Base-by-base conservation (phyloP, 2,797 vertebrate species). In the Dipus sagitta region DNA sequence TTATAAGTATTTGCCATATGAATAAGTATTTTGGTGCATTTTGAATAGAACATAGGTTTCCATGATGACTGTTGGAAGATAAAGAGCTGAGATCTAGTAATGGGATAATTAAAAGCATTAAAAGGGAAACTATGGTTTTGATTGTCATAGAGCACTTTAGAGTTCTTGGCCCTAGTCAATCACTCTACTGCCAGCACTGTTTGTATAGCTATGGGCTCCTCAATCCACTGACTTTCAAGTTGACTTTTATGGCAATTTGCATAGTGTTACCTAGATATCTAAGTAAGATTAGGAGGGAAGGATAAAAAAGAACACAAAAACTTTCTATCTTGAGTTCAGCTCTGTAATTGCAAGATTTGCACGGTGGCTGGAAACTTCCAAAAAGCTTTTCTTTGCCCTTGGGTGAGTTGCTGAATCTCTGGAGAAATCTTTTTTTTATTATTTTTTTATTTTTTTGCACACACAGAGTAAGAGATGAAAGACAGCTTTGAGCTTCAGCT, bases 401-500 rank as follows among this genome's bases (percentile, higher is more conserved):
- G 72, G 60, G 72, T 52, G 38, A 87, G 60, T 67, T 76, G 13
- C 60, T 30, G 42, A 87, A 87, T 87, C 85, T 76, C 72, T 52
- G 21, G 85, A 87, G 85, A 72, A 76, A 76, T 76, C 85, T 87
- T 87, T 58, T 68, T 20, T 52, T 72, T 87, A 38, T 38, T 38
- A 38, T 38, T 47, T 47, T 47, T 47, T 47, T 47, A 8, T 47
- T 71, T 30, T 83, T 96, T 78, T 91, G 86, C 86, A 95, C 88
- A 84, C 74, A 68, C 0, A 1, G 54, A 38, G 32, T 52, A 71
- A 85, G 81, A 95, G 91, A 94, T 82, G 84, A 96, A 96, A 97
- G 90, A 42, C 82, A 79, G 81, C 94, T 92, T 86, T 90, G 91
- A 92, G 95, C 78, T 78, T 82, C 32, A 67, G 77, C 93, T 82